These are phyloP conservation scores for Ascaphus truei DNA, from an alignment of 2,113 vertebrate species.

Conservation along the genomic window DNA sequence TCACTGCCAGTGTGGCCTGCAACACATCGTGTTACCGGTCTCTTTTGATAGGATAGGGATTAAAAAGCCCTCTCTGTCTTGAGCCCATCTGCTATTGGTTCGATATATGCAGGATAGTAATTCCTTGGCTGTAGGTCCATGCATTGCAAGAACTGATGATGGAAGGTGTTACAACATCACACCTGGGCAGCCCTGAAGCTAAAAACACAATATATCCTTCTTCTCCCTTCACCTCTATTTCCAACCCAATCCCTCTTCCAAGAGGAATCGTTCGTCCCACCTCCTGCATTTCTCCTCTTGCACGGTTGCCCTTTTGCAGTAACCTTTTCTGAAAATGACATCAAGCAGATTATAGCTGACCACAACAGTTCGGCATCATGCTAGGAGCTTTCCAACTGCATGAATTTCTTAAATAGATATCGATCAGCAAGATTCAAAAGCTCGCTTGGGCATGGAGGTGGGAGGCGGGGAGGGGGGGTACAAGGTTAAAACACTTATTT, in stretches of 20 bases:
- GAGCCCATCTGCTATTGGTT: no score
- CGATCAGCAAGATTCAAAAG: conserved; percentile 22
- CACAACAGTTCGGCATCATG: conserved; percentile 1
- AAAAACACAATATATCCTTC: no score
- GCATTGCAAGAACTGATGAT: no score
- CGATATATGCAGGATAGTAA: no score
- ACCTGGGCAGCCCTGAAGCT: no score
- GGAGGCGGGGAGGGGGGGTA: neutral
- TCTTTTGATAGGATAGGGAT: no score
- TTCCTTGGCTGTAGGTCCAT: no score
- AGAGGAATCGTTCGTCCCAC: neutral
- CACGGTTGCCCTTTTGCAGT: neutral
- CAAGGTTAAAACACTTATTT: conserved; percentile 24
- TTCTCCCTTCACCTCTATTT: no score
- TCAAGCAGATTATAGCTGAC: conserved; percentile 7
- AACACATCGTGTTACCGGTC: no score
- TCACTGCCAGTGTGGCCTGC: no score
- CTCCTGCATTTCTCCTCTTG: neutral
- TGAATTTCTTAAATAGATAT: conserved; percentile 35
- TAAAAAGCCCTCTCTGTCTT: no score
- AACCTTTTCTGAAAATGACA: conserved; percentile 15
- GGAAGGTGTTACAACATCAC: no score
- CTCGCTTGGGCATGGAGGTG: conserved; percentile 21
- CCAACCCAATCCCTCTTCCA: neutral
- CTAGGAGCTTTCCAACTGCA: conserved; percentile 2